These are phyloP conservation scores for Euspilapteryx auroguttella DNA, from an alignment of 2,888 invertebrate genomes.

Conservation along the genomic window DNA sequence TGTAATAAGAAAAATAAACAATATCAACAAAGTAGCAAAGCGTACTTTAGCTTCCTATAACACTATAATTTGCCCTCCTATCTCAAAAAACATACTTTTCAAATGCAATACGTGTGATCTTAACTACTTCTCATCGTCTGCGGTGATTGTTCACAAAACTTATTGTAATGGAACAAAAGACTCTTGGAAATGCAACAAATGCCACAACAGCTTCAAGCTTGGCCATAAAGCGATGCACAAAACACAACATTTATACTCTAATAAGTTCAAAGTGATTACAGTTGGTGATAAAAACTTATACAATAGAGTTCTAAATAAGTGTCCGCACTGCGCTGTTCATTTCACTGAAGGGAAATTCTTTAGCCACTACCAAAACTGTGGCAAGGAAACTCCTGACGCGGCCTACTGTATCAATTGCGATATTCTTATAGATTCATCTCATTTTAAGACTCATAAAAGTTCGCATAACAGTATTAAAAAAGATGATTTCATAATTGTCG, in stretches of 20 bases:
- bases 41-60: background rate
- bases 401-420: slow-evolving; percentile 1
- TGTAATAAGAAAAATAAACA: background rate
- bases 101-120: background rate
- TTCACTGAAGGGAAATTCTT: background rate
- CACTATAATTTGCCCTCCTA: background rate
- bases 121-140: background rate
- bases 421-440: background rate
- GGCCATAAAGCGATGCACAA: background rate
- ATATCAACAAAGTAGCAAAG: background rate
- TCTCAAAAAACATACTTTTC: background rate
- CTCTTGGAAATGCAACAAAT: background rate
- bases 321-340: slow-evolving; percentile 2
- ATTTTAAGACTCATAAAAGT: background rate
- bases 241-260: background rate
- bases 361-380: background rate
- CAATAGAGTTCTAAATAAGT: background rate
- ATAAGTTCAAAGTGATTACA: background rate
- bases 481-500: background rate
- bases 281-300: background rate
- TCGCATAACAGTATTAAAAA: background rate
- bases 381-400: background rate
- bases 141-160: background rate
- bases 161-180: background rate
- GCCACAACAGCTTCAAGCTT: background rate